Conservation (phyloP, 1,140 invertebrate genomes). For the Bilobella aurantiaca region DNA sequence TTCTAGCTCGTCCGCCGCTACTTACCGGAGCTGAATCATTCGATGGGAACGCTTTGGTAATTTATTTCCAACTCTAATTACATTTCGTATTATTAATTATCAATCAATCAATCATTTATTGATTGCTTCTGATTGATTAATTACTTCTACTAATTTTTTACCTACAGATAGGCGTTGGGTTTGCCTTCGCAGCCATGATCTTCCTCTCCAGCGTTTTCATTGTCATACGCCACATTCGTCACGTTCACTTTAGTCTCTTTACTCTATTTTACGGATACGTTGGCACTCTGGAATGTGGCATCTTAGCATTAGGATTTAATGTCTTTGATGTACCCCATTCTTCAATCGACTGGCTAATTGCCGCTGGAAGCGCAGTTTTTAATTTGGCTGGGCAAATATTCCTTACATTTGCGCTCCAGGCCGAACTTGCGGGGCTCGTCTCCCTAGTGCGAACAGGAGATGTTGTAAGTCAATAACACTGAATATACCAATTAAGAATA, state of each 20-base stretch:
- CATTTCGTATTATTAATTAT: background rate
- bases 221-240: slow-evolving; percentile 6
- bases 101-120: background rate
- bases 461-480: background rate
- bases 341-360: background rate
- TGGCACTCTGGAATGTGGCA: background rate
- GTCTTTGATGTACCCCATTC: background rate
- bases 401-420: slow-evolving; percentile 14
- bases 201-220: background rate
- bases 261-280: background rate
- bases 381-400: slow-evolving; percentile 7
- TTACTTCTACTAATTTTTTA: background rate
- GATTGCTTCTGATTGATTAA: background rate
- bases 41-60: slow-evolving; percentile 6
- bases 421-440: slow-evolving; percentile 3
- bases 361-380: background rate
- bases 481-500: background rate
- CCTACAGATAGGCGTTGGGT: background rate
- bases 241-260: slow-evolving; percentile 12
- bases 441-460: slow-evolving; percentile 1
- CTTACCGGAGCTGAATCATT: background rate
- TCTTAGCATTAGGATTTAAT: background rate
- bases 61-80: background rate
- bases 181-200: slow-evolving; percentile 3
- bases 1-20: background rate